Conservation (phyloP, 2,888 invertebrate genomes). For the Epinotia demarniana region DNA sequence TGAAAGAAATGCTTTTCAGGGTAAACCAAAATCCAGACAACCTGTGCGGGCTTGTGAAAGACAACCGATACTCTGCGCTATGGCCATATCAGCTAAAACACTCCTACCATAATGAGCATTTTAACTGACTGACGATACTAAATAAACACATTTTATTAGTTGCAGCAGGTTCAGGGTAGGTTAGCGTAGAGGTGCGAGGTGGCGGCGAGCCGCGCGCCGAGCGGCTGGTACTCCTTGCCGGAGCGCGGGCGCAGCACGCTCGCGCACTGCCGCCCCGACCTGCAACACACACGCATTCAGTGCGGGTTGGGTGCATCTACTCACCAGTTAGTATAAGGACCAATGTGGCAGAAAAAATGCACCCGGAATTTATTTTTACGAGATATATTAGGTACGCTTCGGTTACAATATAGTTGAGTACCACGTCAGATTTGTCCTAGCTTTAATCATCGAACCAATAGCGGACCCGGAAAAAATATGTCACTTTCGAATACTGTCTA, state of each 20-base stretch:
- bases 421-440: no score
- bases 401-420: no score
- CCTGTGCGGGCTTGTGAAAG: background rate
- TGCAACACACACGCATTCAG: conserved; percentile 46
- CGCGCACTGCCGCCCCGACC: conserved; percentile 66
- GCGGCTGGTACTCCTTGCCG: conserved; percentile 90
- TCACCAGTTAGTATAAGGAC: no score
- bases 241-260: conserved; percentile 90
- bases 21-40: background rate
- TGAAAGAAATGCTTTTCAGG: background rate
- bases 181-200: conserved; percentile 57
- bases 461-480: no score
- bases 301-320: background rate
- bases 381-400: no score
- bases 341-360: no score
- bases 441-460: no score
- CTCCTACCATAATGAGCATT: background rate
- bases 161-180: conserved; percentile 53
- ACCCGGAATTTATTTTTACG: no score
- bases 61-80: background rate
- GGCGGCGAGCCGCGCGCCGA: conserved; percentile 31
- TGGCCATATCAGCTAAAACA: background rate
- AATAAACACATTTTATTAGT: background rate
- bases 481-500: no score
- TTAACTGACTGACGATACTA: background rate